Evolutionary conservation across 2,113 vertebrate species (phyloP), one percentile per base, ranked within the genome.

Genomic region (Dicrurus megarhynchus): DNA sequence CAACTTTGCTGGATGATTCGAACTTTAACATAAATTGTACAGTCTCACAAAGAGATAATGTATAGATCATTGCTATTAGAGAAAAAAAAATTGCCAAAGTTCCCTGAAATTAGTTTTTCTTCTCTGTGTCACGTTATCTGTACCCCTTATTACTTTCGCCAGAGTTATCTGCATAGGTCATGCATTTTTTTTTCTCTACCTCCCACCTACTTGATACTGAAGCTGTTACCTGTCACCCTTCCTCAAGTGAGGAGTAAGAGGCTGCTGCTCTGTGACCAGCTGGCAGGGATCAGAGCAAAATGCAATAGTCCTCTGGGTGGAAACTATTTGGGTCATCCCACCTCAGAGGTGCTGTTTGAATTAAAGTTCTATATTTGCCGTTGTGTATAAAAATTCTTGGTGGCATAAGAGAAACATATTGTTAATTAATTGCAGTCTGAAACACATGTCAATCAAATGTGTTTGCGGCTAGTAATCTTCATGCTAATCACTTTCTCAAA

Each of bases 351-450:
- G 88, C 80, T 89, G 42, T 53, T 87, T 81, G 87, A 97, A 92
- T 95, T 89, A 67, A 90, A 95, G 87, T 87, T 95, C 63, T 93
- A 7, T 76, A 87, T 80, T 96, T 61, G 23, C 76, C n/a, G 37
- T 64, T 7, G 1, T 42, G 56, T 86, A 74, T 85, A 95, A 96
- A 96, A 96, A 95, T 81, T 93, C 83, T 75, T 84, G 70, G 85
- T 96, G 75, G 67, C 67, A 81, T 90, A 93, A 96, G 49, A 91
- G 80, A 97, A 97, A 75, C 94, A 94, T 95, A 96, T 91, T 95
- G 97, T 89, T 93, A 97, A 88, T 97, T 96, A 97, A 97, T 94
- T 95, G 74, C 89, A 81, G 94, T 84, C 95, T 95, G 92, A 97
- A 96, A 95, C 81, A 93, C 92, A 73, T 90, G 93, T 87, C 95